These are phyloP conservation scores for Triplophysa bombifrons DNA, from an alignment of 2,797 vertebrate genomes.

Conservation along the genomic window DNA sequence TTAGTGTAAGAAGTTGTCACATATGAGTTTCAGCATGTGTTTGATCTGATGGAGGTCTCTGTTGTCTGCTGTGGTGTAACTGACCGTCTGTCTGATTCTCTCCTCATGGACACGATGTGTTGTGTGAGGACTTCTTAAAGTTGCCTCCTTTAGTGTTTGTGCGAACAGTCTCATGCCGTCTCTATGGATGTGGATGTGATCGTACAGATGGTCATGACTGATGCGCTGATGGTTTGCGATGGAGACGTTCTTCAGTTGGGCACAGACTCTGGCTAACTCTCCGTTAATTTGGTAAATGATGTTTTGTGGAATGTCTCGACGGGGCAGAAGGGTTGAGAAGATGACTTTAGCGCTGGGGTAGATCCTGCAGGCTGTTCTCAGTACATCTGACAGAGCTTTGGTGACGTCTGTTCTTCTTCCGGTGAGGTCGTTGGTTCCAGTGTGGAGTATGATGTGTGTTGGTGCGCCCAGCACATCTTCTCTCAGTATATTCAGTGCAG, in stretches of 20 bases:
- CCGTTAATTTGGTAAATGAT: neutral
- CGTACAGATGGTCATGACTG: neutral
- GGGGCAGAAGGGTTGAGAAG: constrained; percentile 16
- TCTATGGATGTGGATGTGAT: no score
- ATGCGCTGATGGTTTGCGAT: neutral
- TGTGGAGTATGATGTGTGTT: constrained; percentile 2
- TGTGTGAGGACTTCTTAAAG: no score
- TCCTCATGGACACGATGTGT: no score
- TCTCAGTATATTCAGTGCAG: neutral
- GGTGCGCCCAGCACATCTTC: no score
- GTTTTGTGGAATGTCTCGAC: neutral
- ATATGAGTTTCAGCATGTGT: no score
- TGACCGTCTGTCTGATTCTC: no score
- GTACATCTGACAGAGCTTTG: neutral
- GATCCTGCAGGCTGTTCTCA: neutral
- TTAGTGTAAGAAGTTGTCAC: no score
- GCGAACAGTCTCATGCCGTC: no score
- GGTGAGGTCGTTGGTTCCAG: neutral
- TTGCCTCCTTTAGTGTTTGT: no score
- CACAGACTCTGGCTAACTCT: neutral
- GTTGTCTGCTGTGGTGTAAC: no score
- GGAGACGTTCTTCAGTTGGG: neutral
- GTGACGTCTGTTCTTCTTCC: neutral
- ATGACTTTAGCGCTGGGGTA: neutral
- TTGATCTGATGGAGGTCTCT: no score